Evolutionary conservation across 2,888 invertebrate species (phyloP), one percentile per base, ranked within the genome.

Genomic region (Formica aserva): DNA sequence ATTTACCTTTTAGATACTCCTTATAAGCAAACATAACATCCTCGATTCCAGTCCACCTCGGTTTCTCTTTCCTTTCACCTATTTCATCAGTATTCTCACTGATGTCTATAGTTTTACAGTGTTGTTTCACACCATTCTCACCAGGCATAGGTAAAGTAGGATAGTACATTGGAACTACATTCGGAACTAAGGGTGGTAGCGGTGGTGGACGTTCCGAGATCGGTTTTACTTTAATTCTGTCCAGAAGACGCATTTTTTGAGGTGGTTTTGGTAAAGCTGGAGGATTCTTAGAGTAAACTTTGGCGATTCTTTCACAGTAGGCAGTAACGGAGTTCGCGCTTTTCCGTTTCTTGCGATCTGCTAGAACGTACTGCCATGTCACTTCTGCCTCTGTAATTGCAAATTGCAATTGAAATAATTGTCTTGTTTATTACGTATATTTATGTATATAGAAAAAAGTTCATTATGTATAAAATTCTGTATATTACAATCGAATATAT

Each of bases 311-410:
- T 92, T 94, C 92, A 92, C 95, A 95, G 88, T 95, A 96, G 67
- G 95, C 94, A 5, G 95, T 95, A 69, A 96, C 94, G 48, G 95
- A 93, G 66, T 95, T 95, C 38, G 94, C 92, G 75, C 95, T 95
- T 86, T 96, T 95, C 82, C 97, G 95, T 85, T 96, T 96, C 88
- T 96, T 95, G 69, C 97, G 95, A 88, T 97, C 97, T 92, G 96
- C 96, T 3, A 97, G 91, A 86, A 97, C 95, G 92, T 96, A 96
- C 90, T 96, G 95, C 97, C 97, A 97, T 67, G 95, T 95, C 74
- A 95, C 95, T 94, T 97, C 97, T 91, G 96, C 95, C 85, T 95
- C 96, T 96, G 95, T 76, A 95, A 95, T 83, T 13, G 32, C 13
- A 48, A 67, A 13, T 48, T 71, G 18, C 4, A 65, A 62, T n/a